Evolutionary conservation across 2,888 invertebrate species (phyloP).

Genomic region (Heliconius hortense): DNA sequence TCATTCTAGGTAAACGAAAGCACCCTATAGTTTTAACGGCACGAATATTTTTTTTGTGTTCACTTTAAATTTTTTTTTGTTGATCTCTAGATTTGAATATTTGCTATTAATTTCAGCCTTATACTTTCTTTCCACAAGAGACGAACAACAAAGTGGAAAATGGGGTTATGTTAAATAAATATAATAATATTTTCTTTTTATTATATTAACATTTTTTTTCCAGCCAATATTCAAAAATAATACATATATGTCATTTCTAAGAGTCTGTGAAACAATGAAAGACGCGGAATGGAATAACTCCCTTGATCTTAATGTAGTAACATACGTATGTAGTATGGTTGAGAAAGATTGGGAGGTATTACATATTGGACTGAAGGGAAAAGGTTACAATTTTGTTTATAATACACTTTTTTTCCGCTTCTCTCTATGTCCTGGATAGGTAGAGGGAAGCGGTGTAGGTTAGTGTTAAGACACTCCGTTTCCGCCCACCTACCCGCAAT

Average conservation of each 20-base stretch:
- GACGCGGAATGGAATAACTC: neutral
- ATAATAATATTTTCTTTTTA: neutral
- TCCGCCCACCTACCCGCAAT: too few species aligned
- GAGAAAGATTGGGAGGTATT: slow-evolving; percentile 1
- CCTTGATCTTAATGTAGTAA: neutral
- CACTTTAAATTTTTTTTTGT: neutral
- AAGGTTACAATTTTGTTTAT: neutral
- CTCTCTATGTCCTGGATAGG: neutral
- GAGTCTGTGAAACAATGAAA: neutral
- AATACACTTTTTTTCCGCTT: too few species aligned
- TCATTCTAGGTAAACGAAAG: neutral
- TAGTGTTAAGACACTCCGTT: too few species aligned
- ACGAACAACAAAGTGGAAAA: neutral
- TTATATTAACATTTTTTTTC: slow-evolving; percentile 26
- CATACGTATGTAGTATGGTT: neutral
- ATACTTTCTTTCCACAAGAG: neutral
- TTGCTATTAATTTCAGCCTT: too few species aligned
- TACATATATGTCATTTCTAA: neutral
- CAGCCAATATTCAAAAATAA: slow-evolving; percentile 51
- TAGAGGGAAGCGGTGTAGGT: too few species aligned
- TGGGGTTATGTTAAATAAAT: neutral
- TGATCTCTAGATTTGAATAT: neutral
- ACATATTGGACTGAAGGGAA: neutral
- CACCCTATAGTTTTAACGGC: neutral
- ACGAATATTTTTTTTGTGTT: neutral